A percentile compares a stretch with the other conserved stretches of the same genome.
Conservation (phyloP, 2,888 invertebrate species). For the Bibio marci region DNA sequence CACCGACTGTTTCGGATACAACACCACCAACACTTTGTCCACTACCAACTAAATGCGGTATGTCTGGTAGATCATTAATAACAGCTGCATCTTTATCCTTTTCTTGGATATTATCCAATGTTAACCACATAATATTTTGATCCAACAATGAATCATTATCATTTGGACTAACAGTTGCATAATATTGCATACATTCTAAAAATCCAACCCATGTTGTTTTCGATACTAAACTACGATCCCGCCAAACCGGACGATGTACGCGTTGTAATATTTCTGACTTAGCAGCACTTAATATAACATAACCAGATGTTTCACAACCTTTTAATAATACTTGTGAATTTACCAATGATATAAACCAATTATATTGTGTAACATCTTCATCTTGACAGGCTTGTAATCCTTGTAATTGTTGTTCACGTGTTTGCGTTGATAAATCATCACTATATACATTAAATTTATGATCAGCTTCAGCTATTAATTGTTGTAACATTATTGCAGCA, state of each 20-base stretch:
- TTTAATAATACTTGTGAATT: constrained; percentile 58
- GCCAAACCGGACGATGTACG: constrained; percentile 77
- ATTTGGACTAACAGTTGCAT: constrained; percentile 86
- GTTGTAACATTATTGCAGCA: constrained; percentile 69
- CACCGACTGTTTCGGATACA: constrained; percentile 79
- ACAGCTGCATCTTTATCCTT: constrained; percentile 60
- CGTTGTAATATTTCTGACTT: constrained; percentile 88
- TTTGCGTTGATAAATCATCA: constrained; percentile 71
- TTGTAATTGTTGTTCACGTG: constrained; percentile 58
- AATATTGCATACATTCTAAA: constrained; percentile 97
- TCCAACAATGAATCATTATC: constrained; percentile 48
- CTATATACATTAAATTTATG: constrained; percentile 92
- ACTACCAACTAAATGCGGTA: constrained; percentile 78
- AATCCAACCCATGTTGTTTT: constrained; percentile 94
- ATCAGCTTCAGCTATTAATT: constrained; percentile 81
- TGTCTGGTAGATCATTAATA: constrained; percentile 64
- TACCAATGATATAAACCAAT: constrained; percentile 70
- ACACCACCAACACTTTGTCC: constrained; percentile 96
- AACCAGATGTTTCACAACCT: constrained; percentile 93
- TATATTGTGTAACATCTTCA: constrained; percentile 83
- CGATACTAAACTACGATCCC: constrained; percentile 66
- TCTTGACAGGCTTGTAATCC: constrained; percentile 75
- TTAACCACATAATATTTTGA: constrained; percentile 94
- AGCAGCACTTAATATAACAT: constrained; percentile 92
- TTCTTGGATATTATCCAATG: constrained; percentile 81